Evolutionary conservation across 1,140 invertebrate species (phyloP), one percentile per base, ranked within the genome.

Genomic region (Leptinotarsa defecta): DNA sequence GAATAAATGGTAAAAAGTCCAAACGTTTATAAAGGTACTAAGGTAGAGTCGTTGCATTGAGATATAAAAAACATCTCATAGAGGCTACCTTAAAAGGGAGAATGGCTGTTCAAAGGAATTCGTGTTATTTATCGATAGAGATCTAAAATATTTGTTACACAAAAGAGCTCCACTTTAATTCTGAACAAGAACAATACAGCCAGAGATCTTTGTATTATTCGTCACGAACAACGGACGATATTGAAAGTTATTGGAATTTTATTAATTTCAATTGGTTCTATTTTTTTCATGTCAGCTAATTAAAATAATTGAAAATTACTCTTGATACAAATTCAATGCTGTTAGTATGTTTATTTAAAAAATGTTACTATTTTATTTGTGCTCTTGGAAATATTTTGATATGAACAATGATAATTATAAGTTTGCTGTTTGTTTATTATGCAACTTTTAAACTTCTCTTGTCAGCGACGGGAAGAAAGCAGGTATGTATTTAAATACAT

Each of bases 111-210:
- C 76, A 68, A 62, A 62, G 76, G 76, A 75, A 77, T 77, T 69
- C 74, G 43, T 65, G 74, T 75, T 77, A 77, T 77, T 77, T 75
- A 77, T 77, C 68, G 76, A 77, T 77, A 77, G 65, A 74, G 70
- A 77, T 77, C 76, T 77, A 64, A 73, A 77, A 77, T 74, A 52
- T 73, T 64, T 48, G 73, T 72, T 74, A 67, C 73, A 77, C 74
- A 74, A 77, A 77, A 71, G 74, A 67, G 27, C 69, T 62, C 69
- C n/a, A 15, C 71, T 49, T 76, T 22, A 73, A 74, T 76, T 76
- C 34, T 43, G 13, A 73, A 73, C 64, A 34, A 74, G 70, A 73
- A 49, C 49, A 68, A 70, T 76, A 76, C 73, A 73, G 11, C 24
- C 27, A 73, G 70, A 71, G 22, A 62, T 71, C 57, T 20, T 49